phyloP scores from a whole-genome alignment of 1,140 invertebrate genomes.

The Ruditapes philippinarum region DNA sequence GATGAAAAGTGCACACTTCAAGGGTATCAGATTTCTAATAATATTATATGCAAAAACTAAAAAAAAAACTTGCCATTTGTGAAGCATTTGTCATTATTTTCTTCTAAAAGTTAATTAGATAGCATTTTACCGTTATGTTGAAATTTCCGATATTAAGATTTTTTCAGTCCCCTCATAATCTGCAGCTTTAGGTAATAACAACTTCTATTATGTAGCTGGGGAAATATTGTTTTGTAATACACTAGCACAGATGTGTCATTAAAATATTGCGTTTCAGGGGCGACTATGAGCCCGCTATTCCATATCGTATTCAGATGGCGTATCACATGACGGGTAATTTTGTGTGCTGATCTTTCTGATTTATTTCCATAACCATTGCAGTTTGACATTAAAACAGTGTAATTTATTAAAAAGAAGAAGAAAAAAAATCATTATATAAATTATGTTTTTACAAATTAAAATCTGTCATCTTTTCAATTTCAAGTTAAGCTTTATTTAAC shows the following conservation, averaged over 20 bases:
- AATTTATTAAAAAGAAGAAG: neutral
- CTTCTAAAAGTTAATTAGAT: constrained; percentile 17
- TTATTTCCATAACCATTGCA: constrained; percentile 25
- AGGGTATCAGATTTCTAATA: neutral
- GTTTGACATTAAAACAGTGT: neutral
- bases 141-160: constrained; percentile 23
- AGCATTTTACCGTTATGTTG: constrained; percentile 12
- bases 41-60: too few relatives aligned
- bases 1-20: neutral
- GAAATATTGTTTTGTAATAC: constrained; percentile 27
- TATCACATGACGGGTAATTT: constrained; percentile 44
- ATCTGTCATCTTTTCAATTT: neutral
- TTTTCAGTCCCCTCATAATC: neutral
- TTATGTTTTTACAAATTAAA: neutral
- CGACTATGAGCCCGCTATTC: neutral
- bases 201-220: constrained; percentile 34
- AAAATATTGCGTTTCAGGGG: constrained; percentile 12
- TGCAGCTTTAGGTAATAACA: constrained; percentile 19
- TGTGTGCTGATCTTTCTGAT: constrained; percentile 5
- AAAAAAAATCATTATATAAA: neutral
- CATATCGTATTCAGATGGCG: neutral
- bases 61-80: neutral
- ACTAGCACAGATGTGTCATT: constrained; percentile 47
- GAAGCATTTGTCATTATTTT: constrained; percentile 23
- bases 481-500: too few relatives aligned